These are phyloP conservation scores for Myiotriccus ornatus DNA, from an alignment of 2,797 vertebrate genomes.

Conservation along the genomic window DNA sequence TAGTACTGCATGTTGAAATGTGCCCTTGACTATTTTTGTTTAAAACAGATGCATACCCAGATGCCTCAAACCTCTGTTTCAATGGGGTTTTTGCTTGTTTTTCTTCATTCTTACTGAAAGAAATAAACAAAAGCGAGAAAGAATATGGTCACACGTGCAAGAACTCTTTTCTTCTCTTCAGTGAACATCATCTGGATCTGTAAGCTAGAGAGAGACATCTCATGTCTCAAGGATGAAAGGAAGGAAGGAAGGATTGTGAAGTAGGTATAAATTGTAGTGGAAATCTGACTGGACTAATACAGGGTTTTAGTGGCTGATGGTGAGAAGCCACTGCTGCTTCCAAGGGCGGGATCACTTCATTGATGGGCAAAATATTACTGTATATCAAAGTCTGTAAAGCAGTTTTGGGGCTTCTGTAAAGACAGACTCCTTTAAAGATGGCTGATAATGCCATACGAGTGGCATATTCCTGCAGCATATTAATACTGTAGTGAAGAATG, in stretches of 20 bases:
- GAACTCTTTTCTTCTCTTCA: background rate
- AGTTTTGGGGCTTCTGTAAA: background rate
- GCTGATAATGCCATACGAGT: background rate
- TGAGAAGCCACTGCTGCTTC: background rate
- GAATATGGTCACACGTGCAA: background rate
- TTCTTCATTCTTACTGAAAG: background rate
- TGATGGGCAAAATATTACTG: background rate
- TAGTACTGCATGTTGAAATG: slow-evolving; percentile 46
- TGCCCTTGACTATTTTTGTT: slow-evolving; percentile 54
- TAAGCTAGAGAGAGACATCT: background rate
- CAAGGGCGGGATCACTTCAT: background rate
- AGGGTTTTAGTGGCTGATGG: background rate
- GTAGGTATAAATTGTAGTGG: background rate
- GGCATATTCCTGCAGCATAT: background rate
- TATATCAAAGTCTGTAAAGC: background rate
- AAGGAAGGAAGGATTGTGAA: background rate
- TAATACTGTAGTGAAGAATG: background rate
- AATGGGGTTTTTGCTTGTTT: background rate
- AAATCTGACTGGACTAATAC: background rate
- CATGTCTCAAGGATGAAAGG: too few relatives aligned
- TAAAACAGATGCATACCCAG: slow-evolving; percentile 57
- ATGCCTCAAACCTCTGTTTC: slow-evolving; percentile 61
- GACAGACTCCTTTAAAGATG: background rate
- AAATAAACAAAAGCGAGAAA: background rate
- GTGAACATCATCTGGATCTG: background rate